Evolutionary conservation across 2,888 invertebrate genomes (phyloP), one percentile per base, ranked within the genome.

Genomic region (Andrena camellia): DNA sequence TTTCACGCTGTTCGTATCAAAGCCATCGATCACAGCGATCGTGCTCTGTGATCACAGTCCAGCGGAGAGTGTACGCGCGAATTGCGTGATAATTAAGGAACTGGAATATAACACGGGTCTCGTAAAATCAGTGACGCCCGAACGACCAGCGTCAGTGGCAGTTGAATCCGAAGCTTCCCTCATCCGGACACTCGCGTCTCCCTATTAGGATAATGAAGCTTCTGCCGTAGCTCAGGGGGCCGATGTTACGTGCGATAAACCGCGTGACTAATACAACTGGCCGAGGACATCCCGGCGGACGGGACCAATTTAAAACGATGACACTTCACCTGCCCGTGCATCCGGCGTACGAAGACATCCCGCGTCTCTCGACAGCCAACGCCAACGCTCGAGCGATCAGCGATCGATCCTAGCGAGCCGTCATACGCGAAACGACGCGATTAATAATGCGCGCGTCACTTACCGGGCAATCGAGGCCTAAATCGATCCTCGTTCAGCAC

Each of bases 401-500:
- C 42, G 4, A 42, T 42, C 42, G 42, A 42, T 42, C 17, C 17
- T 42, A 29, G 29, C 10, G 7, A 60, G 71, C 29, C 80, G 80
- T 66, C 71, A 72, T 42, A 62, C 33, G 26, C 80, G 42, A 80
- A 20, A 64, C 33, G 48, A 4, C 17, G 68, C 71, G 57, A 81
- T 81, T 75, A 78, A 70, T 72, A 80, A 75, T 68, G 52, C 54
- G 69, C 69, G 68, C 76, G 20, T 62, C 77, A 92, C 93, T 90
- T 87, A 94, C 94, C 98, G 89, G 97, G 96, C 88, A 98, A 95
- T 93, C 97, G 96, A 31, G 99, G 98, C 92, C 98, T 95, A 94
- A 98, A 98, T 93, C 97, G 97, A 93, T 99, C 98, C 93, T 99
- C 99, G 92, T 98, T 97, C 71, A 99, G 96, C 73, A 99, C 97